Evolutionary conservation across 2,797 vertebrate genomes (phyloP).

Genomic region (Limosa lapponica): DNA sequence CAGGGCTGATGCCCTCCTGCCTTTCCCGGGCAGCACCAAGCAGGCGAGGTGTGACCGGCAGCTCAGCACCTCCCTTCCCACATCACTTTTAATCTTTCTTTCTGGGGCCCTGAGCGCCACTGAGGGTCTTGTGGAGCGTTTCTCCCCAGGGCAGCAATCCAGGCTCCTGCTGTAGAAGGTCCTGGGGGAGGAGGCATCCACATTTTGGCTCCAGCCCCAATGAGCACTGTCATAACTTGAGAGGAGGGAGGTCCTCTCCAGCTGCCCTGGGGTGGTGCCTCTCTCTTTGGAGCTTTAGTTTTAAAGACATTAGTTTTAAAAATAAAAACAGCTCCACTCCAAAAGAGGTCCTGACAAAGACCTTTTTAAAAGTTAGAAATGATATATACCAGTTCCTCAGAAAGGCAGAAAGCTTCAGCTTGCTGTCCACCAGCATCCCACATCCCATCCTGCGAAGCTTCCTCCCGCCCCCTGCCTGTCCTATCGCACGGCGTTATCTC

Average conservation of each 20-base stretch:
- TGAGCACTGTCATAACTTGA: neutral
- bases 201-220: neutral
- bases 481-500: neutral
- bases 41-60: neutral
- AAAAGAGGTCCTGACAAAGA: neutral
- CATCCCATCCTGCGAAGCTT: neutral
- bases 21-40: neutral
- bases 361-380: neutral
- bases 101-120: neutral
- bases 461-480: neutral
- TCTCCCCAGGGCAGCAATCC: neutral
- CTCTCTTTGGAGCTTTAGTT: neutral
- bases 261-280: neutral
- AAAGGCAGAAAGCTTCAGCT: neutral
- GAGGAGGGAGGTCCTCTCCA: neutral
- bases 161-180: neutral
- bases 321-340: neutral
- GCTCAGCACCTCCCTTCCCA: neutral
- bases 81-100: rapidly evolving
- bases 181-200: neutral
- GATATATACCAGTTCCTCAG: neutral
- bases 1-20: neutral
- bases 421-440: neutral
- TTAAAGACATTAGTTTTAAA: neutral
- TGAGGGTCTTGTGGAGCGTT: neutral